Conservation (phyloP, 2,888 invertebrate species). For the Phrixothrix hirtus region DNA sequence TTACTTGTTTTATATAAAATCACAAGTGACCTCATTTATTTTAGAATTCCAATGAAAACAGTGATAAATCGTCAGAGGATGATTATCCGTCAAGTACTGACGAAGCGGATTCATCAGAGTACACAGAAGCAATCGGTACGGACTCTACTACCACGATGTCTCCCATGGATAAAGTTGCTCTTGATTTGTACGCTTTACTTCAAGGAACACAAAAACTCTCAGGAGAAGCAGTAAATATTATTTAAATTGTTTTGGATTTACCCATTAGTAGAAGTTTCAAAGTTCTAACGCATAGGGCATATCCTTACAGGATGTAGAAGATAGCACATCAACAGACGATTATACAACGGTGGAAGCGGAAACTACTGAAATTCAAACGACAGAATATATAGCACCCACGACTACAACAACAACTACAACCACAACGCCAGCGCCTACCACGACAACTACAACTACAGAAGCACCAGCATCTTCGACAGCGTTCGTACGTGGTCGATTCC, state of each 20-base stretch:
- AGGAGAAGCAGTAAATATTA: conserved; percentile 46
- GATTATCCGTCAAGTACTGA: conserved; percentile 3
- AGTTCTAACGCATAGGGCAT: too few relatives aligned
- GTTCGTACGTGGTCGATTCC: conserved; percentile 43
- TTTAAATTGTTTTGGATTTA: too few relatives aligned
- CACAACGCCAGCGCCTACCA: conserved; percentile 59
- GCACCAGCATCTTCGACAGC: conserved; percentile 48
- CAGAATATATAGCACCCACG: conserved; percentile 58
- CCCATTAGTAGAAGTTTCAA: too few relatives aligned
- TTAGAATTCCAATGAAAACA: conserved; percentile 9
- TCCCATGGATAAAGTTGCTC: conserved; percentile 79
- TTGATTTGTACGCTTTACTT: conserved; percentile 80
- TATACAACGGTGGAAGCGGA: conserved; percentile 49
- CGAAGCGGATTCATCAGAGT: not conserved
- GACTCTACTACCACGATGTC: conserved; percentile 65
- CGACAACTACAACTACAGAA: conserved; percentile 55
- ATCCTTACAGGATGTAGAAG: conserved; percentile 41
- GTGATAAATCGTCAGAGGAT: conserved; percentile 5
- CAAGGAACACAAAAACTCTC: conserved; percentile 63
- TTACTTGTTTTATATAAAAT: conserved; percentile 18
- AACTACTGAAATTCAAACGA: conserved; percentile 55
- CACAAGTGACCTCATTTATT: too few relatives aligned
- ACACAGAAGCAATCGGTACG: conserved; percentile 30
- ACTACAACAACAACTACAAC: conserved; percentile 64
- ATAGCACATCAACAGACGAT: conserved; percentile 28